These are phyloP conservation scores for Fistularia tabacaria DNA, from an alignment of 2,797 vertebrate genomes.

Conservation along the genomic window DNA sequence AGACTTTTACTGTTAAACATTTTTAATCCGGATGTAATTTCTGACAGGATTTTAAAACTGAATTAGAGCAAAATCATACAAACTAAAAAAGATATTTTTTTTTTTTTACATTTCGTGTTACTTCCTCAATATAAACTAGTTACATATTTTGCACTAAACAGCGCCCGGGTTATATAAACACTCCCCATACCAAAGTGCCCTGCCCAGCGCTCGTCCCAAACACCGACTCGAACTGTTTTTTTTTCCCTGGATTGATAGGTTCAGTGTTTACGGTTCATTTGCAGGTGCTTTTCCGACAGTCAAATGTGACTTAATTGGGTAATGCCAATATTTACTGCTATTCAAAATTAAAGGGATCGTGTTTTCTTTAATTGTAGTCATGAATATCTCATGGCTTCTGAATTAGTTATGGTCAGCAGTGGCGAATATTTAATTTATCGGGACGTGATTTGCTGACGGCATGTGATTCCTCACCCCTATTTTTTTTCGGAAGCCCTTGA, in stretches of 20 bases:
- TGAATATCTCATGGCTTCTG: conserved; percentile 76
- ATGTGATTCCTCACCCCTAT: conserved; percentile 51
- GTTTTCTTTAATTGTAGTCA: conserved; percentile 81
- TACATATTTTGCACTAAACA: too few species aligned
- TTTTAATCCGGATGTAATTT: too few species aligned
- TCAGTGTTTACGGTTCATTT: conserved; percentile 34
- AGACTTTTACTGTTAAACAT: too few species aligned
- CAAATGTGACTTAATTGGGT: conserved; percentile 74
- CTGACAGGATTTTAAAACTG: too few species aligned
- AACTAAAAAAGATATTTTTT: too few species aligned
- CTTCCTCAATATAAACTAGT: too few species aligned
- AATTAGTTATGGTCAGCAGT: conserved; percentile 83
- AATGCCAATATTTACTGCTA: conserved; percentile 81
- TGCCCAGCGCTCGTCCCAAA: conserved; percentile 1
- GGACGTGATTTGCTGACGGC: conserved; percentile 77
- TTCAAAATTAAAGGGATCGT: conserved; percentile 78
- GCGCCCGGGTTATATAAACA: too few species aligned
- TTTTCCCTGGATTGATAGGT: conserved; percentile 9
- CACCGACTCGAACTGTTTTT: conserved; percentile 3
- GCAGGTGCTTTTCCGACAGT: conserved; percentile 51
- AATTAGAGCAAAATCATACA: too few species aligned
- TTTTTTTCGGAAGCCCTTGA: conserved; percentile 60
- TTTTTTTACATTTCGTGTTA: too few species aligned
- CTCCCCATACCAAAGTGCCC: neutral
- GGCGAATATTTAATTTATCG: conserved; percentile 77